phyloP scores from a whole-genome alignment of 2,113 vertebrate species.

The Acrocephalus kingi region DNA sequence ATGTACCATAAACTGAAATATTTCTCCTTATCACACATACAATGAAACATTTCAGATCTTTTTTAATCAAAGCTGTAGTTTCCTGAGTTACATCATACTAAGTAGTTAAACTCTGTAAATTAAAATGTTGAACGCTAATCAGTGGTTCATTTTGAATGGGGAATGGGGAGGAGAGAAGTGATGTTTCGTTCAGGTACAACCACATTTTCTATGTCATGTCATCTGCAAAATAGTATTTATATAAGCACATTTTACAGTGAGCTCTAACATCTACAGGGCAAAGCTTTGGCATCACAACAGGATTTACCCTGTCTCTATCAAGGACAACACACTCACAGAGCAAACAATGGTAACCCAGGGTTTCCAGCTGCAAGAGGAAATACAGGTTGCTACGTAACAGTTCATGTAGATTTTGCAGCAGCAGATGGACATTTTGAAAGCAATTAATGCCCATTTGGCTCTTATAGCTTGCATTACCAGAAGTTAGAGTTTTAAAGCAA shows the following conservation, averaged over 20 bases:
- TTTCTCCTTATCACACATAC: background rate
- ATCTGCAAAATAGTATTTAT: slow-evolving; percentile 23
- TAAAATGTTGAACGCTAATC: background rate
- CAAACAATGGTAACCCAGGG: slow-evolving; percentile 26
- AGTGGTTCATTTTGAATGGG: background rate
- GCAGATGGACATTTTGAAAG: slow-evolving; percentile 52
- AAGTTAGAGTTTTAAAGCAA: slow-evolving; percentile 27
- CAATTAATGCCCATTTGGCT: slow-evolving; percentile 25
- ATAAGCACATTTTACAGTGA: background rate
- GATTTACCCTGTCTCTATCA: slow-evolving; percentile 9
- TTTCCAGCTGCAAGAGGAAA: slow-evolving; percentile 30
- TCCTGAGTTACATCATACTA: background rate
- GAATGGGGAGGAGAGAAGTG: background rate
- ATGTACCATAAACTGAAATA: background rate
- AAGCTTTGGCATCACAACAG: slow-evolving; percentile 5
- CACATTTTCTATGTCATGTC: background rate
- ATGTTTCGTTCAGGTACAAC: background rate
- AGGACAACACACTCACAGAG: slow-evolving; percentile 29
- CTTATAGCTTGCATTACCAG: background rate
- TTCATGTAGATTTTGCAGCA: slow-evolving; percentile 33
- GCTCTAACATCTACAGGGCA: background rate
- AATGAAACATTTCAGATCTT: background rate
- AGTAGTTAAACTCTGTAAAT: background rate
- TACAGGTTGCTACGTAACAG: slow-evolving; percentile 46
- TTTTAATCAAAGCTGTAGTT: background rate